Evolutionary conservation across 2,888 invertebrate genomes (phyloP).

Genomic region (Clepsis dumicolana): DNA sequence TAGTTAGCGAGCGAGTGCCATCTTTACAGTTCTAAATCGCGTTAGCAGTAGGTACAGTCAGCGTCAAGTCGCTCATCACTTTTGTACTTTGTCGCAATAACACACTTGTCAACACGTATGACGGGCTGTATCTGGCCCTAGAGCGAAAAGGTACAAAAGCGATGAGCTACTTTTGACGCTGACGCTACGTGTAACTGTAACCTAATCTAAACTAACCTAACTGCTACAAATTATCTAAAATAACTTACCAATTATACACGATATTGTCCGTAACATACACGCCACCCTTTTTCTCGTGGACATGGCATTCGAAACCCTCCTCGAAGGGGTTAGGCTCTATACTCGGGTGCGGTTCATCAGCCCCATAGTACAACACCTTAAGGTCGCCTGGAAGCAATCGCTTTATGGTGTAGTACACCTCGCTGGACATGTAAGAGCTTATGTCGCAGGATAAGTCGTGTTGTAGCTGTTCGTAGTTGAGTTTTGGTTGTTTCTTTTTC

Average conservation of each 20-base stretch:
- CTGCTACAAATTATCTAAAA: slow-evolving; percentile 1
- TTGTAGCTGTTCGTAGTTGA: slow-evolving; percentile 74
- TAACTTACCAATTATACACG: slow-evolving; percentile 88
- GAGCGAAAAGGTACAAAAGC: no score
- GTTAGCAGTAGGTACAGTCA: no score
- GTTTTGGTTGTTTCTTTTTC: slow-evolving; percentile 58
- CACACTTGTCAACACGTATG: no score
- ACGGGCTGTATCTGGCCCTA: no score
- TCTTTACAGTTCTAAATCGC: no score
- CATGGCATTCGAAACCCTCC: slow-evolving; percentile 85
- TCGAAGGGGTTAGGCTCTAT: slow-evolving; percentile 91
- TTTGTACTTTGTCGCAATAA: no score
- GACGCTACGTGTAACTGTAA: no score
- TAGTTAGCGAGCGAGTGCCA: no score
- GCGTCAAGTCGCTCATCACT: no score
- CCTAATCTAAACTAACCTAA: neutral
- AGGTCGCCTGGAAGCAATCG: slow-evolving; percentile 94
- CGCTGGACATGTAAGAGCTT: slow-evolving; percentile 90
- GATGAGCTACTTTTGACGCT: no score
- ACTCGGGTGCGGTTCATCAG: slow-evolving; percentile 67
- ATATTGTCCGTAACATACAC: slow-evolving; percentile 92
- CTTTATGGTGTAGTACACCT: slow-evolving; percentile 92
- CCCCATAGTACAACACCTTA: slow-evolving; percentile 89
- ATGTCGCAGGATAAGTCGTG: slow-evolving; percentile 89
- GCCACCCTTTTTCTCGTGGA: slow-evolving; percentile 92